phyloP scores from a whole-genome alignment of 2,113 vertebrate genomes.

The Stegostoma tigrinum region DNA sequence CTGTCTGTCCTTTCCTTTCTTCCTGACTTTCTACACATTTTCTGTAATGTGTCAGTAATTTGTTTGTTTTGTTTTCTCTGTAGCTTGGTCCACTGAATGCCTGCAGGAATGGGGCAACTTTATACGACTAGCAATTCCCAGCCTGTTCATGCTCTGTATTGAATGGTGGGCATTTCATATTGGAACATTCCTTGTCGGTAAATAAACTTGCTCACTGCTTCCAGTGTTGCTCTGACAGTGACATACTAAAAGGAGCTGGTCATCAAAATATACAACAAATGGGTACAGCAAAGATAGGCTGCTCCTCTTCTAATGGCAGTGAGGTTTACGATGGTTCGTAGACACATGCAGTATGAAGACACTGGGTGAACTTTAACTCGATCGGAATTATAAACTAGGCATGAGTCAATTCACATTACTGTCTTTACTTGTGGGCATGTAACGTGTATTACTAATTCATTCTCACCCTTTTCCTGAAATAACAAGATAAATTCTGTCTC shows the following conservation, averaged over 20 bases:
- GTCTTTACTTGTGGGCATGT: too few relatives aligned
- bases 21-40: background rate
- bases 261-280: background rate
- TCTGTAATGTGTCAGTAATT: background rate
- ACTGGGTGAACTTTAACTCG: too few relatives aligned
- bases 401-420: too few relatives aligned
- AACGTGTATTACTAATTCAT: too few relatives aligned
- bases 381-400: too few relatives aligned
- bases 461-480: too few relatives aligned
- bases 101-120: constrained; percentile 78
- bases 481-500: too few relatives aligned
- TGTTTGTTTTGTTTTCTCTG: background rate
- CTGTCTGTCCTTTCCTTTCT: background rate
- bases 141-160: constrained; percentile 74
- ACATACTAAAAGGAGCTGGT: background rate
- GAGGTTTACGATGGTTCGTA: background rate
- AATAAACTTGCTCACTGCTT: constrained; percentile 28
- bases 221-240: too few relatives aligned
- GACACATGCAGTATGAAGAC: too few relatives aligned
- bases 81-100: constrained; percentile 76
- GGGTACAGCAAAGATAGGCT: too few relatives aligned
- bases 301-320: background rate
- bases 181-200: constrained; percentile 72
- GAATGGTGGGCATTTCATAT: constrained; percentile 89
- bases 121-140: constrained; percentile 68